Conservation (phyloP, 2,888 invertebrate species). For the Brenthis ino region DNA sequence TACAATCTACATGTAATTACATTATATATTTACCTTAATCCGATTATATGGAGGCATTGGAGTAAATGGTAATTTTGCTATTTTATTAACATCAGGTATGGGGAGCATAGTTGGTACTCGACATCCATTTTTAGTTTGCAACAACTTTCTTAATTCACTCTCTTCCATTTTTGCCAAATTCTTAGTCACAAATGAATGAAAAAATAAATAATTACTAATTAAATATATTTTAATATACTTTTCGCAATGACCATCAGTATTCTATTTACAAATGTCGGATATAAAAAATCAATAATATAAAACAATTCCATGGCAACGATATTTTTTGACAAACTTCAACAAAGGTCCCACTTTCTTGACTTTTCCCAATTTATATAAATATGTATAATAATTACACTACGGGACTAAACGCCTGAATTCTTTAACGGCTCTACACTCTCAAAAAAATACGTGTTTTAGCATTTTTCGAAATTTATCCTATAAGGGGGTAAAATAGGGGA, state of each 20-base stretch:
- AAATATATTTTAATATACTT: not conserved
- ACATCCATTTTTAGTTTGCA: slow-evolving; percentile 74
- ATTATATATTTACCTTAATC: slow-evolving; percentile 60
- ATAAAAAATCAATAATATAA: slow-evolving; percentile 13
- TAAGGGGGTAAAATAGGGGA: too few species aligned
- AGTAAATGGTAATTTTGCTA: slow-evolving; percentile 68
- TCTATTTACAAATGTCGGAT: not conserved
- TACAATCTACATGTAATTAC: not conserved
- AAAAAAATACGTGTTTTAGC: too few species aligned
- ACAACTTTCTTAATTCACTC: slow-evolving; percentile 67
- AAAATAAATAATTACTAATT: not conserved
- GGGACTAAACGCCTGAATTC: too few species aligned
- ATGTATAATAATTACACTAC: too few species aligned
- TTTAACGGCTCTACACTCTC: too few species aligned
- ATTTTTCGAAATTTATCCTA: too few species aligned
- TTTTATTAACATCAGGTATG: slow-evolving; percentile 63
- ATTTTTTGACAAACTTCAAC: not conserved
- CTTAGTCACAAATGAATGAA: not conserved
- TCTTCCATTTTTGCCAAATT: slow-evolving; percentile 60
- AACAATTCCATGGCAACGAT: slow-evolving; percentile 7
- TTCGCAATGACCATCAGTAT: not conserved
- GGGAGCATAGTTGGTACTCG: slow-evolving; percentile 67
- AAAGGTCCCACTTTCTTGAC: not conserved
- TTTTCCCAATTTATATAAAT: too few species aligned
- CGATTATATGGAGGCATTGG: slow-evolving; percentile 72